Conservation (phyloP, 2,888 invertebrate species). For the Petrophora chlorosata region DNA sequence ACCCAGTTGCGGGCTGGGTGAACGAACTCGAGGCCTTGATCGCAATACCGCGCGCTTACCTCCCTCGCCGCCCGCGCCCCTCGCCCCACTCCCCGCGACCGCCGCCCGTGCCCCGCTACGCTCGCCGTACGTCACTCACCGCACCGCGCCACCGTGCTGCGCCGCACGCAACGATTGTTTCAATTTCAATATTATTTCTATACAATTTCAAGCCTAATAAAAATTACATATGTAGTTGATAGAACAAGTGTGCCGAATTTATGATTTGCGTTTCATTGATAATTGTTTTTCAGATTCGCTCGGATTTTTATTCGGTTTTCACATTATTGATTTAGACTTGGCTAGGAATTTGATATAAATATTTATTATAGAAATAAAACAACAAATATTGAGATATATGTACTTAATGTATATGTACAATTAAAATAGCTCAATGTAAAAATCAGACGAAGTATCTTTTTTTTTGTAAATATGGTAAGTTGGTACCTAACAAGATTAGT, state of each 20-base stretch:
- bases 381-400: no score
- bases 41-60: slow-evolving; percentile 71
- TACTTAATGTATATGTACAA: no score
- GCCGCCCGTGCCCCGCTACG: slow-evolving; percentile 56
- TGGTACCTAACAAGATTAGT: no score
- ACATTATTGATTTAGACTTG: slow-evolving; percentile 5
- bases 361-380: neutral
- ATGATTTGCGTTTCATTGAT: slow-evolving; percentile 16
- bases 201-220: slow-evolving; percentile 45
- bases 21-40: slow-evolving; percentile 83
- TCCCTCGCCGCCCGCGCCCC: slow-evolving; percentile 41
- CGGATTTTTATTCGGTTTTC: slow-evolving; percentile 10
- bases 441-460: no score
- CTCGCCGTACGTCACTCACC: slow-evolving; percentile 55
- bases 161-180: slow-evolving; percentile 58
- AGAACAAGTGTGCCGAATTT: slow-evolving; percentile 33
- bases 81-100: slow-evolving; percentile 36
- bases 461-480: no score
- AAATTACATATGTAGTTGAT: slow-evolving; percentile 36
- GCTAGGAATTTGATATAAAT: neutral
- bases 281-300: neutral
- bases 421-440: no score
- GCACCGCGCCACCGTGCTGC: slow-evolving; percentile 1
- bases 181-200: slow-evolving; percentile 51
- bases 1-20: slow-evolving; percentile 77